Percentiles rank a stretch among this genome's conserved stretches.
These are phyloP conservation scores for Seriola dumerili DNA, from an alignment of 2,113 vertebrate genomes.

Conservation along the genomic window DNA sequence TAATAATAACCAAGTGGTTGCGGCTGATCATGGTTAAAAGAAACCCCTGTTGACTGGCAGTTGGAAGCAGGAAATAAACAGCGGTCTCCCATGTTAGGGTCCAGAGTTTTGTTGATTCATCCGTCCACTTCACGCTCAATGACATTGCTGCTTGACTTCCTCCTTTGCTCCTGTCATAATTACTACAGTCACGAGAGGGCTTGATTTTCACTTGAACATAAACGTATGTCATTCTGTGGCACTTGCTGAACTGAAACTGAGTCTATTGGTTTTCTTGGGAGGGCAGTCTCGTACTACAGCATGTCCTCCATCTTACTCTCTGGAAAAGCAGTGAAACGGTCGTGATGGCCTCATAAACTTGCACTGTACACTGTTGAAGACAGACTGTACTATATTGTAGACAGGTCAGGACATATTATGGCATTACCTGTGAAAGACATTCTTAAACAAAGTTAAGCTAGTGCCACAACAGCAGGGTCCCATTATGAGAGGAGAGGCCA, in stretches of 20 bases:
- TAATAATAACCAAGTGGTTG: neutral
- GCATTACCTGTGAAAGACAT: constrained; percentile 45
- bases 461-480: constrained; percentile 22
- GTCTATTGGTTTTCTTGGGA: neutral
- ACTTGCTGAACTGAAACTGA: neutral
- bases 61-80: neutral
- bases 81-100: neutral
- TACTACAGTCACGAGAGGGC: neutral
- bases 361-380: constrained; percentile 10
- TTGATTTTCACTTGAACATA: neutral
- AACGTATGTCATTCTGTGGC: constrained; percentile 1
- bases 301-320: neutral
- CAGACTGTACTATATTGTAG: constrained; percentile 27
- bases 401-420: constrained; percentile 22
- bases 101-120: no score
- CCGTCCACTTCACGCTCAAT: no score
- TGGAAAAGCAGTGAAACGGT: constrained; percentile 9
- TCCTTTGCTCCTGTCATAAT: neutral
- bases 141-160: no score
- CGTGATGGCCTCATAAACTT: constrained; percentile 36
- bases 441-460: constrained; percentile 44
- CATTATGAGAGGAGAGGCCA: constrained; percentile 62
- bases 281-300: neutral
- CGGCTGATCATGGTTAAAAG: neutral
- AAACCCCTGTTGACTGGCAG: neutral